A percentile compares a stretch with the other conserved stretches of the same genome.
Conservation (phyloP, 2,888 invertebrate genomes). For the Perdita meconis region DNA sequence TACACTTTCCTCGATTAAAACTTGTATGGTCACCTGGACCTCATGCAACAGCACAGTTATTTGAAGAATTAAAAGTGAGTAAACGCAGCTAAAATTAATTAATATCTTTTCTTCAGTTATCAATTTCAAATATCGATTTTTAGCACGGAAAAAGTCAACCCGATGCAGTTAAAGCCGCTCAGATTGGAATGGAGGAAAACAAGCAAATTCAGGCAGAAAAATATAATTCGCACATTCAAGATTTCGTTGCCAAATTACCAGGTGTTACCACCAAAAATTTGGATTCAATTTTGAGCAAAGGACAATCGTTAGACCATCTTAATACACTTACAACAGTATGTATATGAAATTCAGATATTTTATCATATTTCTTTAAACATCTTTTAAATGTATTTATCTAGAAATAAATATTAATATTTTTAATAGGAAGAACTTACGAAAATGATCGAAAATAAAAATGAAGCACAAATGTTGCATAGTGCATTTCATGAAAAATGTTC, state of each 20-base stretch:
- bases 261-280: slow-evolving; percentile 96
- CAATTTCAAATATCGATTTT: slow-evolving; percentile 54
- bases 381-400: not conserved
- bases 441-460: slow-evolving; percentile 89
- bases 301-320: slow-evolving; percentile 88
- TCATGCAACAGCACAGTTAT: slow-evolving; percentile 97
- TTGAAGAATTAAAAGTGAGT: slow-evolving; percentile 95
- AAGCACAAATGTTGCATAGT: slow-evolving; percentile 89
- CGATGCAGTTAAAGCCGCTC: slow-evolving; percentile 89
- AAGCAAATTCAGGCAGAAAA: slow-evolving; percentile 85
- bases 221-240: slow-evolving; percentile 90
- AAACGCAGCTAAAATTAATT: slow-evolving; percentile 6
- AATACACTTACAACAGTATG: slow-evolving; percentile 86
- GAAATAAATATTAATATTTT: not conserved
- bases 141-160: slow-evolving; percentile 94
- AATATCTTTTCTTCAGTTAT: not conserved
- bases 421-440: slow-evolving; percentile 88
- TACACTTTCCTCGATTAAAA: slow-evolving; percentile 96
- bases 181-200: slow-evolving; percentile 89
- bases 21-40: slow-evolving; percentile 99
- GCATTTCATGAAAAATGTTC: slow-evolving; percentile 89
- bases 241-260: slow-evolving; percentile 94
- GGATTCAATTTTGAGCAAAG: slow-evolving; percentile 90
- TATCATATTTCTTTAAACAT: not conserved
- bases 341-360: slow-evolving; percentile 2